phyloP scores from a whole-genome alignment of 2,113 vertebrate species.

The Catharus minimus region DNA sequence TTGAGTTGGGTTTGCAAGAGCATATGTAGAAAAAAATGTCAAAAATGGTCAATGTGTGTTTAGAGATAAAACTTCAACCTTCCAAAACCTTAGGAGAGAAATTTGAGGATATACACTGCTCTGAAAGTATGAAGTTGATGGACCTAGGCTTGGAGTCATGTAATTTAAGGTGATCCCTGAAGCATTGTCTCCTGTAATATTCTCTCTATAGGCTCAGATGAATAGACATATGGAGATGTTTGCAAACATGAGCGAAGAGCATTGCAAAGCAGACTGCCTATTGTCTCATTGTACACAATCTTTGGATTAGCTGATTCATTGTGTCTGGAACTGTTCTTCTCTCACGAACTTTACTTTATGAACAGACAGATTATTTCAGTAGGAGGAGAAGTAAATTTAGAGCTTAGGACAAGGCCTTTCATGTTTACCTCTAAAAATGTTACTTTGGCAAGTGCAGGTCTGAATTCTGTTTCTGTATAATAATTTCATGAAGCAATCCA shows the following conservation, averaged over 20 bases:
- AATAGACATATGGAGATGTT: not conserved
- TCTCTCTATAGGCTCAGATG: not conserved
- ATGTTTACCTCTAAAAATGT: not conserved
- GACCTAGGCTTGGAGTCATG: not conserved
- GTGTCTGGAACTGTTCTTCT: not conserved
- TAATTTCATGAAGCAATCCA: not conserved
- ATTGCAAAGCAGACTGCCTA: not conserved
- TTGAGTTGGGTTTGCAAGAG: not conserved
- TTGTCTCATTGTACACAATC: not conserved
- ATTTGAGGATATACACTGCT: not conserved
- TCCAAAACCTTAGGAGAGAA: not conserved
- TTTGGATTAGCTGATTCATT: not conserved
- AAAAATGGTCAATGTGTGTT: not conserved
- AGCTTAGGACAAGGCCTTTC: not conserved
- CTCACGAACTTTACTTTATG: not conserved
- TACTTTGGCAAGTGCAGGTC: not conserved
- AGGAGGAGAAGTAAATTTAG: not conserved
- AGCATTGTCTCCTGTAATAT: not conserved
- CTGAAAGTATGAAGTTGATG: not conserved
- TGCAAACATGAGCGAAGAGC: not conserved
- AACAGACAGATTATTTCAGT: accelerated
- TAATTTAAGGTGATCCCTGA: not conserved
- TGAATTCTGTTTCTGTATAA: not conserved
- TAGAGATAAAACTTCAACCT: not conserved
- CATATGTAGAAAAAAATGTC: not conserved